Evolutionary conservation across 1,140 invertebrate genomes (phyloP), one percentile per base, ranked within the genome.

Genomic region (Ooceraea biroi): DNA sequence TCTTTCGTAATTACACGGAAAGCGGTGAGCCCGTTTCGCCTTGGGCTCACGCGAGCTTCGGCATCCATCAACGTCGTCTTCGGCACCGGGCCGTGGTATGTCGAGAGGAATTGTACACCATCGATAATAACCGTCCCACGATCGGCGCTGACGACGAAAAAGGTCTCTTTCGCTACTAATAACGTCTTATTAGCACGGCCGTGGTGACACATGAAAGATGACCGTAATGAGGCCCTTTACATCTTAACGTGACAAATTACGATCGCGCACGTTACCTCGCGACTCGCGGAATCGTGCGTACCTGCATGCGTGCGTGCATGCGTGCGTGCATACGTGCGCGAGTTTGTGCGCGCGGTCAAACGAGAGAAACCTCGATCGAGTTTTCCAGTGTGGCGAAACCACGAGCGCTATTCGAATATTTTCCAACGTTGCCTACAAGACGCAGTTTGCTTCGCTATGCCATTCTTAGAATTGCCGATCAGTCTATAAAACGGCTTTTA

Each of bases 111-210:
- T 89, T 82, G 85, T 86, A 19, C 73, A 71, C 61, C 86, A 83
- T 88, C 89, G 86, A 90, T 90, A 90, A 90, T 88, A 90, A 90
- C 74, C 68, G 72, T 83, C 80, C 77, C 77, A 86, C 89, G 88
- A 88, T 90, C 85, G 71, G 69, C 63, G 77, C 61, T 65, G 87
- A 90, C 89, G 87, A 77, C 82, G 82, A 86, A 90, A 80, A 90
- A 90, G 89, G 60, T 89, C 83, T 90, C 89, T 83, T 89, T 89
- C 77, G 86, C 85, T 83, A 85, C 89, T 90, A 90, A 90, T 90
- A 90, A 90, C 83, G 82, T 90, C 89, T 90, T 90, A 90, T 90
- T 90, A 90, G 85, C 83, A 74, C 65, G 41, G 58, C 19, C 41
- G 58, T 76, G 78, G 83, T 84, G 89, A 90, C 87, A 78, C 50